Base-by-base conservation (phyloP, 2,888 invertebrate species). In the Anthrax anthrax region DNA sequence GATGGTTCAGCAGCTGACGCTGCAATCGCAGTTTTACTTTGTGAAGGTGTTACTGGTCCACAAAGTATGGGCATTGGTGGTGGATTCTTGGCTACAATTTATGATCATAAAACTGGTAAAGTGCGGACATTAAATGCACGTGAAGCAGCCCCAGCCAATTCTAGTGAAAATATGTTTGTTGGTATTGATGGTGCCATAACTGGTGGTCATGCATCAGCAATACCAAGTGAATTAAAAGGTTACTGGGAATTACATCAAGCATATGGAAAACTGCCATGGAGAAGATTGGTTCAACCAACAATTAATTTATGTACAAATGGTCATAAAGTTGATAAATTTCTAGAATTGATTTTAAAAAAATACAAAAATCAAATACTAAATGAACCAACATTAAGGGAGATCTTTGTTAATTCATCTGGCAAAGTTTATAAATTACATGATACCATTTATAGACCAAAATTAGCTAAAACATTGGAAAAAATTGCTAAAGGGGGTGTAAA, bases 51-150 rank as follows among this genome's bases (percentile, higher is more conserved):
- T 6, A 76, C 83, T 4, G 81, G 87, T 62, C 78, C 86, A 6
- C 89, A 92, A 64, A 81, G 86, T 57, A 84, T 83, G 80, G 92
- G 92, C 1, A 68, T 92, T 6, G 91, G 92, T 5, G 92, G 94
- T 39, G 92, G 92, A 14, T 91, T 91, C 66, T 69, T 91, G 32
- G 81, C 88, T 66, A 86, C 85, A 1, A 75, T 88, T 47, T 91
- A 88, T 71, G 78, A 80, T 56, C 77, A 78, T 45, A 56, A 63
- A 38, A 75, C 70, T 1, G 66, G 74, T 5, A 70, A 64, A 46
- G 74, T 81, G 2, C 71, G 74, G 42, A 76, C 78, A 14, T 59
- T 91, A 43, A 80, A 84, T 63, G 84, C 88, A 0, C 72, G 89
- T 49, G 90, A 90, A 71, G 70, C 75, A 0, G 90, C 89, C 0